These are phyloP conservation scores for Nemoura dubitans DNA, from an alignment of 2,888 invertebrate genomes.

Conservation along the genomic window DNA sequence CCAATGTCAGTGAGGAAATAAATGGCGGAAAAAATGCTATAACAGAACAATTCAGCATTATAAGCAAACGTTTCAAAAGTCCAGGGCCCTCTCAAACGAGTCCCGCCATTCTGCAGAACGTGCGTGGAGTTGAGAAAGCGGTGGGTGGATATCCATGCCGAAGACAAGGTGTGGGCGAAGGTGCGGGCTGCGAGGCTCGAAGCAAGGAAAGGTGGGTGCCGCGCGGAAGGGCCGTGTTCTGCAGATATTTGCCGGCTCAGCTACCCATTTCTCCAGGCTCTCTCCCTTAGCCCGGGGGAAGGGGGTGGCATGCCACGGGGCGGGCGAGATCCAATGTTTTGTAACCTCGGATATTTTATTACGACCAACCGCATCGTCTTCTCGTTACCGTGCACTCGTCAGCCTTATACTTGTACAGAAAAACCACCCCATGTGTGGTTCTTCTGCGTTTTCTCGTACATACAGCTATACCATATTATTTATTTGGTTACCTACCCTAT, in stretches of 20 bases:
- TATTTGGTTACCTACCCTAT: too few species aligned
- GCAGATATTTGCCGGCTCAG: constrained; percentile 46
- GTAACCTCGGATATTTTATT: constrained; percentile 46
- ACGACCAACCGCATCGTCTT: background rate
- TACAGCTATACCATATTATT: too few species aligned
- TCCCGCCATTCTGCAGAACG: background rate
- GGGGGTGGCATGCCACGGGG: background rate
- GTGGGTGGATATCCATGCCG: constrained; percentile 1
- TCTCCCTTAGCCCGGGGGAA: background rate
- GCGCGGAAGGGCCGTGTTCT: background rate
- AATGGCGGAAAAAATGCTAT: too few species aligned
- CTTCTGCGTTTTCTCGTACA: background rate
- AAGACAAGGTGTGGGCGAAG: background rate
- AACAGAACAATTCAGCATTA: too few species aligned
- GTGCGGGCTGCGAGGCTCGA: background rate
- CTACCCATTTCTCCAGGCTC: constrained; percentile 43
- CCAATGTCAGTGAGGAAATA: too few species aligned
- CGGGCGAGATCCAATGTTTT: constrained; percentile 1
- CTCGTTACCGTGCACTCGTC: constrained; percentile 20
- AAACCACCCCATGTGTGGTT: background rate
- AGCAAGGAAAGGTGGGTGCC: background rate
- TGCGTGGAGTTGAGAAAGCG: constrained; percentile 19
- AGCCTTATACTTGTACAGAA: constrained; percentile 21
- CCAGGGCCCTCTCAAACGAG: background rate
- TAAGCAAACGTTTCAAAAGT: background rate